Percentiles rank a stretch among this genome's conserved stretches.
These are phyloP conservation scores for Tragopan temminckii DNA, from an alignment of 2,797 vertebrate genomes.

Conservation along the genomic window DNA sequence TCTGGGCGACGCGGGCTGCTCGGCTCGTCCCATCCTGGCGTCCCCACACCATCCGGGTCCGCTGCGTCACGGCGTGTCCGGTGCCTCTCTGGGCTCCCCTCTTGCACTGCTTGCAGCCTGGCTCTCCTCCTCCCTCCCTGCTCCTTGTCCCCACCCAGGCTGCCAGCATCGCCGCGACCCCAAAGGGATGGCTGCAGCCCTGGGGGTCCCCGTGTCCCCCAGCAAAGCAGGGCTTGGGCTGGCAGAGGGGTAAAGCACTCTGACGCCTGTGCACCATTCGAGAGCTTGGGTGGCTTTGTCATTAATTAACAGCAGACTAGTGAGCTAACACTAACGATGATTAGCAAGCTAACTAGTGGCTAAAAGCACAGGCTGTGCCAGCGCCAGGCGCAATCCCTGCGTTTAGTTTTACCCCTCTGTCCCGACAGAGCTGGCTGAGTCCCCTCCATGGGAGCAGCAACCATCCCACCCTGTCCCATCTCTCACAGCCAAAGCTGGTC, in stretches of 20 bases:
- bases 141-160: neutral
- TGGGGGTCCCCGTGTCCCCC: neutral
- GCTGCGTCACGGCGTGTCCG: fast-evolving
- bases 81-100: neutral
- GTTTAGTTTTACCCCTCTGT: neutral
- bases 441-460: neutral
- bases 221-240: fast-evolving
- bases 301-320: slow-evolving; percentile 13
- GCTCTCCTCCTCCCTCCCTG: slow-evolving; percentile 46
- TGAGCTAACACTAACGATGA: slow-evolving; percentile 44
- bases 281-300: neutral
- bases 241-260: neutral
- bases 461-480: fast-evolving
- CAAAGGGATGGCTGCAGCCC: neutral
- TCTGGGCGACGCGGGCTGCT: fast-evolving
- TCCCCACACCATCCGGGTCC: neutral
- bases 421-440: fast-evolving
- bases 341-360: slow-evolving; percentile 56
- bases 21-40: neutral
- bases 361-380: slow-evolving; percentile 31
- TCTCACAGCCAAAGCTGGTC: slow-evolving; percentile 67
- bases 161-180: neutral
- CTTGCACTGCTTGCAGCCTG: neutral
- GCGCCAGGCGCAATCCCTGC: neutral
- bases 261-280: neutral